Percentiles rank a stretch among this genome's conserved stretches.
Conservation (phyloP, 2,888 invertebrate species). For the Dynastes grantii region DNA sequence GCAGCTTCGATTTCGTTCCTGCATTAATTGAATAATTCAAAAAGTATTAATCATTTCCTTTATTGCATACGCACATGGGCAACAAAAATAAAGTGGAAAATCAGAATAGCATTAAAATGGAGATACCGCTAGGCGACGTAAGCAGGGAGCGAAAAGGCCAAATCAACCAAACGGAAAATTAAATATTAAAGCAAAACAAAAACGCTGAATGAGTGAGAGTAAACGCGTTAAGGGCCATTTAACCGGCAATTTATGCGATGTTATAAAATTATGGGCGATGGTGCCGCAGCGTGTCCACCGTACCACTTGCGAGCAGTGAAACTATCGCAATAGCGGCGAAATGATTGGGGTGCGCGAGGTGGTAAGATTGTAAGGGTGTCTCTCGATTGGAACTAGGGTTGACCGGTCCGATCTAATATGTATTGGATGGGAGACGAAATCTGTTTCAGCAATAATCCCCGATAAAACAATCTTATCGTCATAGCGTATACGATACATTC, state of each 20-base stretch:
- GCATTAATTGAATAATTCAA: too few relatives aligned
- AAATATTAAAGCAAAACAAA: constrained; percentile 46
- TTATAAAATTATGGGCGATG: constrained; percentile 44
- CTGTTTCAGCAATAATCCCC: not conserved
- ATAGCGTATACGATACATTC: not conserved
- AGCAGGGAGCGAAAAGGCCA: constrained; percentile 15
- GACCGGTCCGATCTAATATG: not conserved
- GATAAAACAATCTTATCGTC: constrained; percentile 9
- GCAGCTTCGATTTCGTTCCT: too few relatives aligned
- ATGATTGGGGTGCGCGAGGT: constrained; percentile 8
- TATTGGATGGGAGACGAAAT: constrained; percentile 10
- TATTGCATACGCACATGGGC: too few relatives aligned
- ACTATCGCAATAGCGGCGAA: constrained; percentile 23
- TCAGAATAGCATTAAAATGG: not conserved
- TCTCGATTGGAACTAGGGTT: constrained; percentile 18
- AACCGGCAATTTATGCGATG: constrained; percentile 48
- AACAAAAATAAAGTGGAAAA: not conserved
- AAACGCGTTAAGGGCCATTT: constrained; percentile 45
- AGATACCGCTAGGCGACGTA: not conserved
- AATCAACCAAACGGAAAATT: constrained; percentile 40
- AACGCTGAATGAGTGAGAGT: constrained; percentile 36
- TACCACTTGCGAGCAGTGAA: constrained; percentile 25
- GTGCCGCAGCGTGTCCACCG: constrained; percentile 41
- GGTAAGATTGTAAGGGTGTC: constrained; percentile 18
- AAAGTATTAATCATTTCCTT: too few relatives aligned